Base-by-base conservation (phyloP, 2,888 invertebrate genomes). In the Daptonema setosum region DNA sequence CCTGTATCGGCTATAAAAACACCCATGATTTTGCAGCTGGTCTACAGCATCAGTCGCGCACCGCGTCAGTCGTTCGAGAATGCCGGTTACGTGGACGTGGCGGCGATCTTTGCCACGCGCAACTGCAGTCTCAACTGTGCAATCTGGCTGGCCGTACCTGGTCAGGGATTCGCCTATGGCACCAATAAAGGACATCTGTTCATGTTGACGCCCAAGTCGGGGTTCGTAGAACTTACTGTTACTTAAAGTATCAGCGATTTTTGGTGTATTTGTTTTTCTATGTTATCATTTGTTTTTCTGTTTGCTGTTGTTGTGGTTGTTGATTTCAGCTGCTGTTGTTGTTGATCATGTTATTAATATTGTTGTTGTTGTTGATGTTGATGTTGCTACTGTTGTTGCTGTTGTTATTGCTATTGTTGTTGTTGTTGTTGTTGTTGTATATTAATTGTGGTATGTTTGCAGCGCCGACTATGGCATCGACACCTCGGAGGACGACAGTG, bases 121-220 rank as follows among this genome's bases (percentile, higher is more conserved):
- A 69, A 69, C 65, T 80, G 81, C 57, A 83, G 82, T 69, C 78
- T 85, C 52, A 86, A 86, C 75, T 85, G 85, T 65, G 81, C 85
- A 55, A 77, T 83, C 56, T 87, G 85, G 85, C 78, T 84, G 56
- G 85, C 85, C 0, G 78, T 79, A 52, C 80, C 84, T 0, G 86
- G 86, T 0, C 83, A 85, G 68, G 86, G 86, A 1, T 77, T 86
- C 57, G 81, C 85, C 54, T 86, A 84, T 71, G 85, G 84, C 26
- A 86, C 85, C 62, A 86, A 84, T 70, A 81, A 81, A 24, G 87
- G 86, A 55, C 82, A 83, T 67, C 77, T 87, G 76, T 83, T 25
- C 28, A 26, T 57, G n/a, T 24, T 58, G 41, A 56, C 11, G 50
- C 45, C 5, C 3, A 45, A 45, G 22, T 35, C 8, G 8, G 35